Conservation (phyloP, 2,888 invertebrate species). For the Tenthredo livida region DNA sequence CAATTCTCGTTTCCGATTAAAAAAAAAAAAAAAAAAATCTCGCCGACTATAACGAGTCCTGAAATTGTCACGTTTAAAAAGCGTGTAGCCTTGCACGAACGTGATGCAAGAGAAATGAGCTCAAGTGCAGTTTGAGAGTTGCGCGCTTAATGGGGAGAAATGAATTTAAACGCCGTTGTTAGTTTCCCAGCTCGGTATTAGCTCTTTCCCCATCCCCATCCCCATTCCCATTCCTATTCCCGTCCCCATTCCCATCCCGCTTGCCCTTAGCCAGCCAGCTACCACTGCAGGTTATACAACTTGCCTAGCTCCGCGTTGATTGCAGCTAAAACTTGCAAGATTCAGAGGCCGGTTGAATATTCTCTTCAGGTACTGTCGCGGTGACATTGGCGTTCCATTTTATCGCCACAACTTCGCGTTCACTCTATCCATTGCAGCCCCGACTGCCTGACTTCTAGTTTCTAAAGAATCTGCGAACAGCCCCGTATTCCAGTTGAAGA, state of each 20-base stretch:
- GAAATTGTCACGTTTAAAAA: neutral
- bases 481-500: neutral
- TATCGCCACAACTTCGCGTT: constrained; percentile 9
- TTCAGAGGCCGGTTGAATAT: constrained; percentile 32
- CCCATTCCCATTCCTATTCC: neutral
- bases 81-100: neutral
- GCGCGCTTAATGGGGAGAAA: constrained; percentile 60
- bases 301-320: constrained; percentile 32
- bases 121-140: constrained; percentile 56
- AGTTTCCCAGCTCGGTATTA: constrained; percentile 56
- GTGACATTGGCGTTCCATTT: neutral
- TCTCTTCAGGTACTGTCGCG: constrained; percentile 16
- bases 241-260: neutral
- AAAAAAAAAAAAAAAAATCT: neutral
- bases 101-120: constrained; percentile 31
- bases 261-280: neutral
- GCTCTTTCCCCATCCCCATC: neutral
- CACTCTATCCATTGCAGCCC: neutral
- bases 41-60: neutral
- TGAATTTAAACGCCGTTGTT: constrained; percentile 64
- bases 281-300: constrained; percentile 11
- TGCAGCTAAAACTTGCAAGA: constrained; percentile 43
- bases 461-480: neutral
- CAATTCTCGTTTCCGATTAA: neutral
- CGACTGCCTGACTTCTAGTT: neutral